A percentile compares a stretch with the other conserved stretches of the same genome.
These are phyloP conservation scores for Aeoliscus strigatus DNA, from an alignment of 2,797 vertebrate species.

Conservation along the genomic window DNA sequence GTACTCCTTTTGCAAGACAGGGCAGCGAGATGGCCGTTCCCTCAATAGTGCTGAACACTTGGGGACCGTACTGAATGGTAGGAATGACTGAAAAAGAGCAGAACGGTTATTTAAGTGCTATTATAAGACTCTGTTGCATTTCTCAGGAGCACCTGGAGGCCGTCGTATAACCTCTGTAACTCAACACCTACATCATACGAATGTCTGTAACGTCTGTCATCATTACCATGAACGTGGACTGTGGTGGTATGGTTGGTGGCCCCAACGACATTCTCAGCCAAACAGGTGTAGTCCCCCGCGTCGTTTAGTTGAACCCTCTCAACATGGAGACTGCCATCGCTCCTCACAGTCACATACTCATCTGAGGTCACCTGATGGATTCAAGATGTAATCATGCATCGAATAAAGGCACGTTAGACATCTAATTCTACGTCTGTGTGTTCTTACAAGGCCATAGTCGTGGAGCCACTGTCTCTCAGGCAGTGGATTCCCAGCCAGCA, in stretches of 20 bases:
- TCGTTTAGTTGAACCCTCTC: constrained; percentile 86
- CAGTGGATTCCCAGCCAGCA: constrained; percentile 91
- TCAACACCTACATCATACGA: constrained; percentile 2
- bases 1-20: constrained; percentile 85
- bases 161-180: no score
- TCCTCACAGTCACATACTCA: constrained; percentile 82
- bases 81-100: constrained; percentile 78
- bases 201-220: no score
- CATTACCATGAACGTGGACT: constrained; percentile 82
- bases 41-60: constrained; percentile 93
- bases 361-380: constrained; percentile 80
- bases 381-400: background rate
- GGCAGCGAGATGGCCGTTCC: constrained; percentile 83
- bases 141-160: background rate
- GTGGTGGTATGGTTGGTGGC: constrained; percentile 83
- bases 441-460: constrained; percentile 83
- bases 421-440: background rate
- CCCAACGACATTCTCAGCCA: constrained; percentile 86
- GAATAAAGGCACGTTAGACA: background rate
- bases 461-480: constrained; percentile 91
- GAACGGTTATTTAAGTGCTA: background rate
- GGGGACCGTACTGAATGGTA: constrained; percentile 90
- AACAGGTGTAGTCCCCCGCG: constrained; percentile 85
- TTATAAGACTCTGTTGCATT: background rate
- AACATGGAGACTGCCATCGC: constrained; percentile 91